Percentiles rank a stretch among this genome's conserved stretches.
phyloP scores from a whole-genome alignment of 2,888 invertebrate species.

The Leptinotarsa peninsularis region DNA sequence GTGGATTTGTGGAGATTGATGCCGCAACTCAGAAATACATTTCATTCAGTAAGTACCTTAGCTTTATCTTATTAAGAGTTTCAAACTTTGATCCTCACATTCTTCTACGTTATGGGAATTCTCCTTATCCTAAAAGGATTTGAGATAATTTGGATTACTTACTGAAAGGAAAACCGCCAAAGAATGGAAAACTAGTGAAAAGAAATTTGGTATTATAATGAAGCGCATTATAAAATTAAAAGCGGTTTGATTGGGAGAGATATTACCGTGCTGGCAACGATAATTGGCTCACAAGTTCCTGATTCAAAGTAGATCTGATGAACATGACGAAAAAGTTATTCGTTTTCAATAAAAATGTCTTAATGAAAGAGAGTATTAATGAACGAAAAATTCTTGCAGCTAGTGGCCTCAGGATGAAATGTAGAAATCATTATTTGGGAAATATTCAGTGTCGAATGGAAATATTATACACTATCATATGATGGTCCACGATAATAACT shows the following conservation, averaged over 20 bases:
- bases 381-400: neutral
- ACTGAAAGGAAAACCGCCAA: neutral
- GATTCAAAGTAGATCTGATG: neutral
- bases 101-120: neutral
- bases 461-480: too few species aligned
- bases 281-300: neutral
- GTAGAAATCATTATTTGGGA: too few species aligned
- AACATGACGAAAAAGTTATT: neutral
- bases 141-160: neutral
- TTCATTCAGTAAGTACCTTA: constrained; percentile 15
- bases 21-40: constrained; percentile 12
- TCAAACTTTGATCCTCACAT: neutral
- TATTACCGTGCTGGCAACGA: neutral
- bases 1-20: constrained; percentile 3
- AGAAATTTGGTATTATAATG: neutral
- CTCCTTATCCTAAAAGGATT: neutral
- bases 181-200: neutral
- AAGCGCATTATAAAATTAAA: neutral
- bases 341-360: neutral
- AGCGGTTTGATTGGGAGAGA: neutral
- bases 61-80: constrained; percentile 29
- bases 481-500: too few species aligned
- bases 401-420: too few species aligned
- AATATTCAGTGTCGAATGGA: too few species aligned
- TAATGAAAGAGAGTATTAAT: neutral